Base-by-base conservation (phyloP, 2,797 vertebrate genomes). In the Gallinago nigripennis region DNA sequence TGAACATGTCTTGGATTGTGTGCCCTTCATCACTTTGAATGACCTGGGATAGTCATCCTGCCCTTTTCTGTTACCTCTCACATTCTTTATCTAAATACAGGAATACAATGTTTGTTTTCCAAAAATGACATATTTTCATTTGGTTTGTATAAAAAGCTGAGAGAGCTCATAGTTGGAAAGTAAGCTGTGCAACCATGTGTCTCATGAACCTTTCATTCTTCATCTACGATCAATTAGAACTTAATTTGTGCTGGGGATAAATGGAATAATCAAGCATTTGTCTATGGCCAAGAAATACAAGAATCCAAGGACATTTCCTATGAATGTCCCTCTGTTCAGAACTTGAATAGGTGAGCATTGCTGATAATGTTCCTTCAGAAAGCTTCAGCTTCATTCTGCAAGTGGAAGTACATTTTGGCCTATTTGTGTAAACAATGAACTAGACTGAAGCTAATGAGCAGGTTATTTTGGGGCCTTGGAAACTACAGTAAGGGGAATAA, bases 371-470 rank as follows among this genome's bases (percentile, higher is more conserved):
- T 97, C 90, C 83, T 89, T 96, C 94, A 86, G 90, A 97, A 96
- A 92, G 82, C 60, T 83, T 91, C 82, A 82, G 75, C 89, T 96
- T 93, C 58, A 30, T 96, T 96, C 91, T 95, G 86, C 80, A 83
- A 75, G 30, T 88, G 78, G 82, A 96, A 97, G 93, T 93, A 97
- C 70, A 35, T 97, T 98, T 97, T 98, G 95, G 95, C 95, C 95
- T 97, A 94, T 97, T 98, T 97, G 92, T 96, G 66, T 95, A 96
- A 97, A 96, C 96, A 97, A 82, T 97, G 92, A 97, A 88, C 94
- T 92, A 94, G 88, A 94, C 86, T 80, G 94, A 97, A 97, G 90
- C 95, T 98, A 98, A 98, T 63, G 80, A 98, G 96, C 95, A 97
- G 92, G 88, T 97, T 98, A 95, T 97, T 97, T 97, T 97, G 88